A percentile compares a stretch with the other conserved stretches of the same genome.
Conservation (phyloP, 2,113 vertebrate genomes). For the Apodemus speciosus region DNA sequence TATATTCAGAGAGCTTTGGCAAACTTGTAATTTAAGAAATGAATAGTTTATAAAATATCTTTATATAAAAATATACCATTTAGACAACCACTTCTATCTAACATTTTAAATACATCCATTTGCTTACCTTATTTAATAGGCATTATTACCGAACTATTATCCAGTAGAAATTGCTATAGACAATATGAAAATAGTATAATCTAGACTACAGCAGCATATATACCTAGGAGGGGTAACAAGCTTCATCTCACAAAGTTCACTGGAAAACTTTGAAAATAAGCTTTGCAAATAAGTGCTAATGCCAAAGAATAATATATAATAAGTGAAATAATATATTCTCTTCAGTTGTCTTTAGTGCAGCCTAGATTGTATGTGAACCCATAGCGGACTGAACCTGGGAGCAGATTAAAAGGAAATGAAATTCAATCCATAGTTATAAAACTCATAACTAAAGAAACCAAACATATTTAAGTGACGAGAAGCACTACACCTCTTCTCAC, state of each 20-base stretch:
- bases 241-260: background rate
- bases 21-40: slow-evolving; percentile 40
- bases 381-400: background rate
- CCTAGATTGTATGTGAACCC: background rate
- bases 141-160: background rate
- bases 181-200: background rate
- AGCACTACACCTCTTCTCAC: background rate
- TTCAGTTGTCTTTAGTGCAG: background rate
- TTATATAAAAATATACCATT: background rate
- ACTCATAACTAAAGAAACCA: background rate
- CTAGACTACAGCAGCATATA: background rate
- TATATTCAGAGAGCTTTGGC: background rate
- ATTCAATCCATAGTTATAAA: background rate
- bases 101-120: background rate
- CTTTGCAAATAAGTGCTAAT: background rate
- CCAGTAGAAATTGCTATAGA: background rate
- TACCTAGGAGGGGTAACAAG: background rate
- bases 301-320: background rate
- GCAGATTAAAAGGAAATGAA: background rate
- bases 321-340: background rate
- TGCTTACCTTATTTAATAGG: background rate
- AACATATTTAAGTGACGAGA: background rate
- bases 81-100: background rate
- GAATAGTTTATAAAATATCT: background rate
- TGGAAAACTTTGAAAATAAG: background rate